Evolutionary conservation across 2,113 vertebrate genomes (phyloP).

Genomic region (Hippocampus comes): DNA sequence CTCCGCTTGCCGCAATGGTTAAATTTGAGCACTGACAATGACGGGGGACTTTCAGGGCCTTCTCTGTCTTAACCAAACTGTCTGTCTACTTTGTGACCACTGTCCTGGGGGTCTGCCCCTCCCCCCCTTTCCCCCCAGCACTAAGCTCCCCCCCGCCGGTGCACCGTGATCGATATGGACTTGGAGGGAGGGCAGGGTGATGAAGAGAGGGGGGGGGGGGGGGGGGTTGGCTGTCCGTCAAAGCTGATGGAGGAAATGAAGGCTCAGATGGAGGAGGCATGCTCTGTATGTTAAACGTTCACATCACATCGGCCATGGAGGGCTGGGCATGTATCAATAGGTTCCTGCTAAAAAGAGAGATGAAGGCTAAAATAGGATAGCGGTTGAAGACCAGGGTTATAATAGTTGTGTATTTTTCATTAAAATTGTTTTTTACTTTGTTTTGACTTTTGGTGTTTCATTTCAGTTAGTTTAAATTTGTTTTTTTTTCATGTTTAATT

Average conservation of each 20-base stretch:
- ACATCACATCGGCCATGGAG: constrained; percentile 48
- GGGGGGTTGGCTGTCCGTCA: constrained; percentile 71
- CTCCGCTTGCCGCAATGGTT: background rate
- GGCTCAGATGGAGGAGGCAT: constrained; percentile 70
- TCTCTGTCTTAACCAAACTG: constrained; percentile 44
- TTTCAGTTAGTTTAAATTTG: too few relatives aligned
- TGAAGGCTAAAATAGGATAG: constrained; percentile 47
- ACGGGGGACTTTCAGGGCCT: constrained; percentile 58
- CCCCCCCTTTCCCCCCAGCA: constrained; percentile 23
- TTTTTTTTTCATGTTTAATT: too few relatives aligned
- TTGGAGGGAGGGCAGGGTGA: constrained; percentile 55
- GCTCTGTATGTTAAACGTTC: constrained; percentile 75
- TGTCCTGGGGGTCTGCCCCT: constrained; percentile 63
- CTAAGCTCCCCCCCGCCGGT: constrained; percentile 43
- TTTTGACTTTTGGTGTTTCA: too few relatives aligned
- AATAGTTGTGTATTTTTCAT: too few relatives aligned
- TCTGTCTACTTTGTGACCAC: constrained; percentile 59
- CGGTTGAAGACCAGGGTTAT: background rate
- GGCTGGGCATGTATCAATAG: constrained; percentile 65
- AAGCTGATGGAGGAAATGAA: constrained; percentile 69
- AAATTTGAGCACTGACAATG: constrained; percentile 54
- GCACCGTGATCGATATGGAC: constrained; percentile 72
- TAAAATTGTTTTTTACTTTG: too few relatives aligned
- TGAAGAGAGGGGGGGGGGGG: constrained; percentile 22
- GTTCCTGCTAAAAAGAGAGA: constrained; percentile 59